Percentiles rank a stretch among this genome's conserved stretches.
Conservation (phyloP, 1,140 invertebrate genomes). For the Cyclina sinensis region DNA sequence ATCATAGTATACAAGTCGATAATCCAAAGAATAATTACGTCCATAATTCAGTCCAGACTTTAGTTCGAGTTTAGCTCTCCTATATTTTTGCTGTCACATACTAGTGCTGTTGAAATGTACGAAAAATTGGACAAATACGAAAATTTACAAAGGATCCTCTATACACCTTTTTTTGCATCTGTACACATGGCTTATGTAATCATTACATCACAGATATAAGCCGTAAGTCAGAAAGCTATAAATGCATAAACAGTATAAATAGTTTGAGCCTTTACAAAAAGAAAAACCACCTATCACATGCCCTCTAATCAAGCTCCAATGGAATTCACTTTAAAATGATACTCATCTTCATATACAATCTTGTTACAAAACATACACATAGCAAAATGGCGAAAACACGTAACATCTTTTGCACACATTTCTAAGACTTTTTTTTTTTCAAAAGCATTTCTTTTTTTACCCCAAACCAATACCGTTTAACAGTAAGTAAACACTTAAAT, state of each 20-base stretch:
- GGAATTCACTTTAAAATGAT: not conserved
- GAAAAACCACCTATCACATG: not conserved
- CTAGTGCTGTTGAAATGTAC: not conserved
- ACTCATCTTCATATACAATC: not conserved
- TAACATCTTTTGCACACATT: not conserved
- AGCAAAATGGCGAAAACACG: not conserved
- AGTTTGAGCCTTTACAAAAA: not conserved
- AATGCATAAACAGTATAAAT: not conserved
- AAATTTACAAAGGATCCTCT: conserved; percentile 12
- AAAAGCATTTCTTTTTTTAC: not conserved
- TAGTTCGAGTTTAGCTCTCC: too few species aligned
- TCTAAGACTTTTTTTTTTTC: not conserved
- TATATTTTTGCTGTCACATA: not conserved
- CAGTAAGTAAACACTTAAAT: too few species aligned
- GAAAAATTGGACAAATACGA: not conserved
- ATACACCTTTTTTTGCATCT: not conserved
- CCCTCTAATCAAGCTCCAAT: not conserved
- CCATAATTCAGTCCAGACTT: too few species aligned
- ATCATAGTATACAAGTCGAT: too few species aligned
- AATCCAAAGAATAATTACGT: too few species aligned
- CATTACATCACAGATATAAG: too few species aligned
- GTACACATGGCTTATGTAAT: not conserved
- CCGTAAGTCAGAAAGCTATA: too few species aligned
- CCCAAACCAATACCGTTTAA: too few species aligned
- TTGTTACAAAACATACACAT: not conserved